Base-by-base conservation (phyloP, 2,888 invertebrate species). In the Polyommatus icarus region DNA sequence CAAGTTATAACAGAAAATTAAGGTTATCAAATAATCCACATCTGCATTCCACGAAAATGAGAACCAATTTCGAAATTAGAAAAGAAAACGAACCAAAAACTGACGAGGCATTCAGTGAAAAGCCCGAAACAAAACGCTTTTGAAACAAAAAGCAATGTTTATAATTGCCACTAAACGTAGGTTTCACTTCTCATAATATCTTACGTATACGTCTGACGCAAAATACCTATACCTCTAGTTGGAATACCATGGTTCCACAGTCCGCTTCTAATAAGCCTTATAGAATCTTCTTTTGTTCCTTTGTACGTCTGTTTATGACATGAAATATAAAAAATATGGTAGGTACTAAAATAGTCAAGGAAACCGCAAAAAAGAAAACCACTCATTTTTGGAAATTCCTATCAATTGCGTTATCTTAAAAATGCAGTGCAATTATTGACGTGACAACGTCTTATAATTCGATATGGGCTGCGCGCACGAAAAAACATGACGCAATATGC, bases 11-110 rank as follows among this genome's bases (percentile, higher is more conserved):
- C 29, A 29, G 12, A 18, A 18, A 67, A 67, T 67, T 67, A 32
- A 67, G 67, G 67, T 67, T 67, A 67, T 67, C 67, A 67, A 67
- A 67, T 24, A 67, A 67, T 29, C 15, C 67, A 67, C 67, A 67
- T 67, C 29, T 32, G 29, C 29, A 32, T 67, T 67, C 18, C 67
- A 15, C 18, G 15, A 6, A 32, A 67, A 67, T 20, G 67, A 67
- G 67, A 32, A 32, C 15, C 15, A 67, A 67, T 67, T 67, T 67
- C 67, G 67, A 67, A 67, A 67, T 67, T 67, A 67, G 67, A 20
- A 67, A 32, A 67, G 32, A 67, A 67, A 67, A 61, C 24, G 12
- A 61, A 24, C 61, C 61, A 67, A 32, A 29, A 12, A 15, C 29
- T 67, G 20, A 59, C 59, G n/a, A 15, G 6, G 15, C 29, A 24